A percentile compares a stretch with the other conserved stretches of the same genome.
Conservation (phyloP, 1,140 invertebrate genomes). For the Microplitis demolitor region DNA sequence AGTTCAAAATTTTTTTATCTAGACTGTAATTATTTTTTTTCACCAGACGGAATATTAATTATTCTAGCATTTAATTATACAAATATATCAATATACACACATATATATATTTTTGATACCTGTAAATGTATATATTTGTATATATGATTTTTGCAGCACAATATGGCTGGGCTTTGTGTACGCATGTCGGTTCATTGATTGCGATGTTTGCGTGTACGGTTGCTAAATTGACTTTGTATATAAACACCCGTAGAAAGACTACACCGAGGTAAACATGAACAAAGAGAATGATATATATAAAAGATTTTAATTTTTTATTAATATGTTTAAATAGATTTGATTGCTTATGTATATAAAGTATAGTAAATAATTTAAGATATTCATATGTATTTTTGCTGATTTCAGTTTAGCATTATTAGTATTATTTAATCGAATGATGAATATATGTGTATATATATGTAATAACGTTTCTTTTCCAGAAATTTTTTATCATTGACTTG, state of each 20-base stretch:
- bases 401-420: neutral
- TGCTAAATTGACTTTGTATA: neutral
- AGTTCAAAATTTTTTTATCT: neutral
- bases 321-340: neutral
- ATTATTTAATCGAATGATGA: neutral
- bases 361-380: neutral
- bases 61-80: too few relatives aligned
- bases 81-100: too few relatives aligned
- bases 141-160: neutral
- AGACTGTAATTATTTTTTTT: too few relatives aligned
- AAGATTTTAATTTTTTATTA: too few relatives aligned
- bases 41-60: too few relatives aligned
- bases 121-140: neutral
- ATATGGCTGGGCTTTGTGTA: slow-evolving; percentile 10
- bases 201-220: neutral
- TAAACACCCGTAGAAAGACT: neutral
- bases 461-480: too few relatives aligned
- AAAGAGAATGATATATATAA: neutral
- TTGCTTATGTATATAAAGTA: neutral
- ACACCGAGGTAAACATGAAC: neutral
- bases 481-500: neutral
- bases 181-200: slow-evolving; percentile 9
- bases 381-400: too few relatives aligned
- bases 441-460: neutral
- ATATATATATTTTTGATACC: neutral